A percentile compares a stretch with the other conserved stretches of the same genome.
Evolutionary conservation across 2,888 invertebrate species (phyloP).

Genomic region (Agriotes lineatus): DNA sequence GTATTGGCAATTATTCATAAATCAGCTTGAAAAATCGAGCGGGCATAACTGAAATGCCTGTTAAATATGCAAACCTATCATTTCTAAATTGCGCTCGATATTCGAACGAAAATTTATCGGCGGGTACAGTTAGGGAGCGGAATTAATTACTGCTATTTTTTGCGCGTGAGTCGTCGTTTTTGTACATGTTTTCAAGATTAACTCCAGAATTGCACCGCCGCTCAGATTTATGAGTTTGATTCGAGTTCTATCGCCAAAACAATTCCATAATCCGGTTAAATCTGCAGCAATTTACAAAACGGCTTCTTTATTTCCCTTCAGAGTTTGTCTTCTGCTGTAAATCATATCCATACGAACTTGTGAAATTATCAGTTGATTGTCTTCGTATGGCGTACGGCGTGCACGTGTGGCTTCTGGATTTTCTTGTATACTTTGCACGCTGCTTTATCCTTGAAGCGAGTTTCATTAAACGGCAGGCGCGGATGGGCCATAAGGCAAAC

Average conservation of each 20-base stretch:
- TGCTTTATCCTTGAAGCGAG: constrained; percentile 22
- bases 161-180: background rate
- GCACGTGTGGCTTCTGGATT: constrained; percentile 10
- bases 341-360: too few relatives aligned
- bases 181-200: constrained; percentile 10
- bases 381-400: background rate
- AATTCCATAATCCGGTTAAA: constrained; percentile 35
- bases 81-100: constrained; percentile 11
- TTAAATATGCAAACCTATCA: constrained; percentile 26
- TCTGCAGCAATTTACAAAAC: constrained; percentile 22
- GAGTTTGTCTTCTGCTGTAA: constrained; percentile 5
- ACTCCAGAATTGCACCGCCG: constrained; percentile 13
- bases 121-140: constrained; percentile 14
- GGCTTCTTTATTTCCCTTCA: constrained; percentile 14
- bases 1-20: background rate
- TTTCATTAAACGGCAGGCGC: too few relatives aligned
- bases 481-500: too few relatives aligned
- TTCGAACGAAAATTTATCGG: constrained; percentile 9
- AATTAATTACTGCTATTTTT: constrained; percentile 23
- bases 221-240: constrained; percentile 36
- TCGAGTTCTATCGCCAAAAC: constrained; percentile 33
- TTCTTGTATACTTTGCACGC: constrained; percentile 7
- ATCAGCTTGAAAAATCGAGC: constrained; percentile 8
- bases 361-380: too few relatives aligned
- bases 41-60: background rate